These are phyloP conservation scores for Hecatera dysodea DNA, from an alignment of 2,888 invertebrate genomes.

Conservation along the genomic window DNA sequence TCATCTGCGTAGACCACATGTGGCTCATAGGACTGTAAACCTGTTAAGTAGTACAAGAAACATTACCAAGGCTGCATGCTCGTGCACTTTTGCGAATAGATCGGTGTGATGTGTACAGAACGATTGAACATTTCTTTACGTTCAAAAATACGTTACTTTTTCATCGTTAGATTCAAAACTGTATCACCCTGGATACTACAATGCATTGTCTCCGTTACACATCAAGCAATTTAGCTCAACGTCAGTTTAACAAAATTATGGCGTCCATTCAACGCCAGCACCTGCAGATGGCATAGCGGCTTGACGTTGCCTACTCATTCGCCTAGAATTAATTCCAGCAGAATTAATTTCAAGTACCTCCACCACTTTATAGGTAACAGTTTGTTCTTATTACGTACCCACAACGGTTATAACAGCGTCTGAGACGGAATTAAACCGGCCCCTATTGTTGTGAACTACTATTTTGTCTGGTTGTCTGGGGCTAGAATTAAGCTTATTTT, in stretches of 20 bases:
- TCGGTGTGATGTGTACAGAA: too few species aligned
- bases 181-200: neutral
- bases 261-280: conserved; percentile 60
- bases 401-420: conserved; percentile 71
- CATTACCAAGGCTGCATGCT: too few species aligned
- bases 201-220: conserved; percentile 18
- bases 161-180: neutral
- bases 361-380: conserved; percentile 75
- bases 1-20: too few species aligned
- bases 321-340: conserved; percentile 76
- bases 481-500: conserved; percentile 8
- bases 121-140: too few species aligned
- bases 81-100: neutral
- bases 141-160: neutral
- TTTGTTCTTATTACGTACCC: conserved; percentile 79
- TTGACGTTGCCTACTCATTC: conserved; percentile 71
- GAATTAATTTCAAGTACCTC: conserved; percentile 77
- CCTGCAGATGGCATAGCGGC: conserved; percentile 66
- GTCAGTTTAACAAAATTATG: conserved; percentile 59
- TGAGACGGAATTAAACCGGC: conserved; percentile 73
- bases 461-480: conserved; percentile 52
- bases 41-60: too few species aligned
- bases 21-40: too few species aligned
- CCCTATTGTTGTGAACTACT: conserved; percentile 64
- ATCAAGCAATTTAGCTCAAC: conserved; percentile 47